Evolutionary conservation across 2,888 invertebrate species (phyloP).

Genomic region (Magallana nippona): DNA sequence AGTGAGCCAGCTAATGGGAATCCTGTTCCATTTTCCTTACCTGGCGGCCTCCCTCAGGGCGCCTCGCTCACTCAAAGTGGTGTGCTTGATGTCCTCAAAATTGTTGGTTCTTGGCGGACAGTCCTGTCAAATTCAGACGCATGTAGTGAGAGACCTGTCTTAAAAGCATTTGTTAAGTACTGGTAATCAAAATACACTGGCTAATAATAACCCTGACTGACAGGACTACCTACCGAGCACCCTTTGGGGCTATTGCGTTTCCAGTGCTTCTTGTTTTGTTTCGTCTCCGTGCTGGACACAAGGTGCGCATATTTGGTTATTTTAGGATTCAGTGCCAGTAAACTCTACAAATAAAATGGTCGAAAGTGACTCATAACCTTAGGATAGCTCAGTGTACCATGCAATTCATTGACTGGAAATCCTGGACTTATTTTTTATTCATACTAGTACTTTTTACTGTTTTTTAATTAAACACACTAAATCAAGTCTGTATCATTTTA

Average conservation of each 20-base stretch:
- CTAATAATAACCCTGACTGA: not conserved
- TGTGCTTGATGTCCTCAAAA: constrained; percentile 98
- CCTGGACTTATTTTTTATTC: too few relatives aligned
- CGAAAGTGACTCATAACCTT: too few relatives aligned
- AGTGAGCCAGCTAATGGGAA: not conserved
- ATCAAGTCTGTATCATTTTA: too few relatives aligned
- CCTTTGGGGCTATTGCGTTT: constrained; percentile 93
- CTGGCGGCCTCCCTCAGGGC: constrained; percentile 92
- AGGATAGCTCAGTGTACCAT: too few relatives aligned
- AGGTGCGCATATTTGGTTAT: constrained; percentile 88
- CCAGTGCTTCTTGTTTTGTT: constrained; percentile 94
- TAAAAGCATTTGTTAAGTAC: too few relatives aligned
- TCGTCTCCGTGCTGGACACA: constrained; percentile 91
- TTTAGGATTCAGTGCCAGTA: constrained; percentile 91
- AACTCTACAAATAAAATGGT: constrained; percentile 85
- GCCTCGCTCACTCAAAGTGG: constrained; percentile 96
- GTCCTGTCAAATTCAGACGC: constrained; percentile 80
- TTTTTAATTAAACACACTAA: too few relatives aligned
- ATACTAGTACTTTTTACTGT: too few relatives aligned
- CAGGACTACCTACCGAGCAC: constrained; percentile 86
- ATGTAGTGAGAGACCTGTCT: too few relatives aligned
- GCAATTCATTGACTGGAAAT: too few relatives aligned
- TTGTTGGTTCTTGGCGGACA: constrained; percentile 88
- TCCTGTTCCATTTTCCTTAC: constrained; percentile 53
- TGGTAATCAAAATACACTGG: too few relatives aligned